Evolutionary conservation across 2,888 invertebrate genomes (phyloP).

Genomic region (Cyclophora punctaria): DNA sequence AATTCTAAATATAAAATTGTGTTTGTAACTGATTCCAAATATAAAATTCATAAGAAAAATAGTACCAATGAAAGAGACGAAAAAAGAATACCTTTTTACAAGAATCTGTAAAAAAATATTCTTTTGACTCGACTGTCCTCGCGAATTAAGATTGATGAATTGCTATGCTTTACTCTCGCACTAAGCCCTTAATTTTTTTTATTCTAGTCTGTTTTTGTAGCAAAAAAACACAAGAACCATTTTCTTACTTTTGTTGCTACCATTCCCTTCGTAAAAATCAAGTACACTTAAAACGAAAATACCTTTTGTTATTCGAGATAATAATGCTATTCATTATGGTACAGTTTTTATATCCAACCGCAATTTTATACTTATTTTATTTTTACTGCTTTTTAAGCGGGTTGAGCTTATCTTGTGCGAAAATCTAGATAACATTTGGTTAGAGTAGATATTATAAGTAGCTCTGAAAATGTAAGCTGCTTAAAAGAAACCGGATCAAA

Average conservation of each 20-base stretch:
- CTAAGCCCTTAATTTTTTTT: conserved; percentile 17
- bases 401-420: no score
- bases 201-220: conserved; percentile 26
- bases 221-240: conserved; percentile 15
- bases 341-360: neutral
- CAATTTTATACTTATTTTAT: no score
- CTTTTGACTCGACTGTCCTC: conserved; percentile 47
- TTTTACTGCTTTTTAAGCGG: no score
- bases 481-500: no score
- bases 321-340: neutral
- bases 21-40: no score
- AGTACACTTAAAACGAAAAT: conserved; percentile 7
- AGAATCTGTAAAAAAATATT: conserved; percentile 37
- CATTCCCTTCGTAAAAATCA: conserved; percentile 8
- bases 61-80: neutral
- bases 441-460: no score
- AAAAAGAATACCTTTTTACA: conserved; percentile 29
- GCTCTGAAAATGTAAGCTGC: no score
- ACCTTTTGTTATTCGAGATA: conserved; percentile 10
- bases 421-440: no score
- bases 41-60: neutral
- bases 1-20: no score
- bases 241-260: conserved; percentile 7
- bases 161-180: conserved; percentile 28
- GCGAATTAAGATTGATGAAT: conserved; percentile 55